Percentiles rank a stretch among this genome's conserved stretches.
Conservation (phyloP, 1,140 invertebrate species). For the Bombus fervidus region DNA sequence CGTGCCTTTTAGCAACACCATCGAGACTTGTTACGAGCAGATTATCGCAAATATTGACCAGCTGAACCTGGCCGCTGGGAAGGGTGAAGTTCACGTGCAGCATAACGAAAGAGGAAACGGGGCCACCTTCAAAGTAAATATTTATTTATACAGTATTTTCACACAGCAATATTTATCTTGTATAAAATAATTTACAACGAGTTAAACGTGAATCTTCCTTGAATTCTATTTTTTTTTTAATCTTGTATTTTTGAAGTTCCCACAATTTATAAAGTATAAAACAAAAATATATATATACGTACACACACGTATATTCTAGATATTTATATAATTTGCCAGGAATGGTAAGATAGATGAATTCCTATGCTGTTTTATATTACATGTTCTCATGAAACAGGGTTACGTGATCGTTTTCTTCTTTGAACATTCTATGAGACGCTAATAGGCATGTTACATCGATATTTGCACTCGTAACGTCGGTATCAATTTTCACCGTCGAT, state of each 20-base stretch:
- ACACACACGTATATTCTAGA: neutral
- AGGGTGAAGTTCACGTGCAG: conserved; percentile 76
- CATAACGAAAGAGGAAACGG: conserved; percentile 70
- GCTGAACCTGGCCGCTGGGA: conserved; percentile 74
- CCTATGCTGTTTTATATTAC: neutral
- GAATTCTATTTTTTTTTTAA: neutral
- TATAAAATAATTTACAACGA: neutral
- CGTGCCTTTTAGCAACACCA: conserved; percentile 70
- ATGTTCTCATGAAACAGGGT: neutral
- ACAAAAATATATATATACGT: neutral
- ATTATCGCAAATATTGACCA: conserved; percentile 75
- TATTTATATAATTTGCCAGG: neutral
- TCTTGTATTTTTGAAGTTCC: neutral
- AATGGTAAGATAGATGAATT: neutral
- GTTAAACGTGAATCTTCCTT: neutral
- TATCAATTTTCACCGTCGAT: conserved; percentile 9
- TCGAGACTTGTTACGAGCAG: conserved; percentile 72
- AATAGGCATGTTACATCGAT: neutral
- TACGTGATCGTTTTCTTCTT: neutral
- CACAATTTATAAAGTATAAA: neutral
- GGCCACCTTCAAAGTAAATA: conserved; percentile 75
- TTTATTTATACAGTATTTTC: neutral
- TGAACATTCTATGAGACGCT: neutral
- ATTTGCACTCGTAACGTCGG: neutral
- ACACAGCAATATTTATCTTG: neutral